These are phyloP conservation scores for Eumacrocentrus americanus DNA, from an alignment of 2,888 invertebrate genomes.

Conservation along the genomic window DNA sequence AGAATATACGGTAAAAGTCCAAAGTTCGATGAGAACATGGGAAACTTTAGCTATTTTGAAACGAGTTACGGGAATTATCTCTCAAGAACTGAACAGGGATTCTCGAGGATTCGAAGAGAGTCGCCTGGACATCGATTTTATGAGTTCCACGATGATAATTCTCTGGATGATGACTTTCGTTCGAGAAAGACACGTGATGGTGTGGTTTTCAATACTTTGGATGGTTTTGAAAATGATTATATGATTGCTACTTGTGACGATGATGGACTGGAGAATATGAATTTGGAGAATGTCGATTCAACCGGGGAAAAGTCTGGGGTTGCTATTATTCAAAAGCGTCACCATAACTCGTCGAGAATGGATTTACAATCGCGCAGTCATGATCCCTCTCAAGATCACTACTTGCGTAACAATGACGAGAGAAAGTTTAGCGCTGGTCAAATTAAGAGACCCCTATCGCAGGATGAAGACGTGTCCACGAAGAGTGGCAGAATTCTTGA, in stretches of 20 bases:
- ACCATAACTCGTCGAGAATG: background rate
- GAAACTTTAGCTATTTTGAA: constrained; percentile 35
- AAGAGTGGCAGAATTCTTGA: constrained; percentile 56
- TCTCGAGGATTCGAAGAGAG: constrained; percentile 23
- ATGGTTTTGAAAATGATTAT: constrained; percentile 51
- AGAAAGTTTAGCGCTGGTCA: constrained; percentile 55
- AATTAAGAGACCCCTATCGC: constrained; percentile 54
- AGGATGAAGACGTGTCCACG: constrained; percentile 55
- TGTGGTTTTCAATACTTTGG: constrained; percentile 57
- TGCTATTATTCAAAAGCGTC: background rate
- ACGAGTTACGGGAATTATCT: constrained; percentile 33
- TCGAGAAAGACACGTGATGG: constrained; percentile 39
- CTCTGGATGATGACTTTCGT: constrained; percentile 42
- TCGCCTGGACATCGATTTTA: constrained; percentile 37
- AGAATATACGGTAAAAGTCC: constrained; percentile 58
- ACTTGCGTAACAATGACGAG: constrained; percentile 47
- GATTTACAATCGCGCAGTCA: background rate
- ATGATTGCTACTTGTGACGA: constrained; percentile 28
- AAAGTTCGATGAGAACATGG: constrained; percentile 56
- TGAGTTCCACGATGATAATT: constrained; percentile 43
- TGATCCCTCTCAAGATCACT: constrained; percentile 39
- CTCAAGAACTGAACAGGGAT: constrained; percentile 32
- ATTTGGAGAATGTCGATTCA: constrained; percentile 38
- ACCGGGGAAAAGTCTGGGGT: constrained; percentile 29
- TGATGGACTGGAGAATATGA: constrained; percentile 39